phyloP scores from a whole-genome alignment of 2,113 vertebrate species.

The Chionomys nivalis region DNA sequence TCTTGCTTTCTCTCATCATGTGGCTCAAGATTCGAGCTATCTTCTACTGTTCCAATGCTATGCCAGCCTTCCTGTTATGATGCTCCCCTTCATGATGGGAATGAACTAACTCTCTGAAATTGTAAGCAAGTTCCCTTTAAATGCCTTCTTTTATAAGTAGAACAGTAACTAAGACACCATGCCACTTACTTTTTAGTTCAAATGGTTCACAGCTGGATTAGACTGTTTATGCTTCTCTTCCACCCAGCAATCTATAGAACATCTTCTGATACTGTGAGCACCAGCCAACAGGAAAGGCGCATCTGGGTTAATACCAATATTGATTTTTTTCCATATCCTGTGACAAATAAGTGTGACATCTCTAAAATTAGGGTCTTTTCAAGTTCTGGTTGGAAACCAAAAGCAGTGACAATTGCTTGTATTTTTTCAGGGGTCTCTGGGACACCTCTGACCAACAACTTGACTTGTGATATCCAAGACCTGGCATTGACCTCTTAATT shows the following conservation, averaged over 20 bases:
- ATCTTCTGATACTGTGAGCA: not conserved
- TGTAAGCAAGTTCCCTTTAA: not conserved
- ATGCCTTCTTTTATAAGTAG: not conserved
- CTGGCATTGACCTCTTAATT: not conserved
- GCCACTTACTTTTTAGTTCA: not conserved
- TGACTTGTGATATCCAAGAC: not conserved
- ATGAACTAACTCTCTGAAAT: not conserved
- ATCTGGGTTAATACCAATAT: not conserved
- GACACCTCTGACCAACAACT: not conserved
- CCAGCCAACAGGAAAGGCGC: not conserved
- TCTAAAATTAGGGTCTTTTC: not conserved
- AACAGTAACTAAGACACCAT: not conserved
- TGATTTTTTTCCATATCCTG: not conserved
- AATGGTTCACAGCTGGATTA: not conserved
- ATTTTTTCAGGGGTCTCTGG: not conserved
- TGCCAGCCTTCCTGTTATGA: not conserved
- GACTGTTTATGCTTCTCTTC: not conserved
- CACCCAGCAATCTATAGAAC: not conserved
- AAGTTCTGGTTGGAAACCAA: not conserved
- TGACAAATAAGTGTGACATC: not conserved
- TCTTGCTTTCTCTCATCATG: not conserved
- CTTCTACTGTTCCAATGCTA: not conserved
- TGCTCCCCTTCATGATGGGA: not conserved
- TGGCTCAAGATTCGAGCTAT: not conserved
- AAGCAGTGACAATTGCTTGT: not conserved